Percentiles rank a stretch among this genome's conserved stretches.
Evolutionary conservation across 2,797 vertebrate genomes (phyloP).

Genomic region (Bradypodion pumilum): DNA sequence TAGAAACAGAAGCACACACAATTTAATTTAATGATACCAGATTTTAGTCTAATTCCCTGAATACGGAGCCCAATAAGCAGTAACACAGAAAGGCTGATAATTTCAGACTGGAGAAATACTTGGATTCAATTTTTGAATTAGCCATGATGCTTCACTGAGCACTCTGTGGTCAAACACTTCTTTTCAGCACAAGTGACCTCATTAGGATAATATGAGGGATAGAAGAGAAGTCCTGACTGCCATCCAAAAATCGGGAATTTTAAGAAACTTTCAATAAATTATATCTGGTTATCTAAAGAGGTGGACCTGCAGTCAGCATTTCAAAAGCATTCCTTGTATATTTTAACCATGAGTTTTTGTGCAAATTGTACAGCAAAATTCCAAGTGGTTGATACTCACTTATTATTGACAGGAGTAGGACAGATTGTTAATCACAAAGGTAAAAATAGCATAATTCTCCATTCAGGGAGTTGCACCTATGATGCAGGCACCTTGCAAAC

Average conservation of each 20-base stretch:
- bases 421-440: too few species aligned
- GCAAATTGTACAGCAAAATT: too few species aligned
- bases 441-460: too few species aligned
- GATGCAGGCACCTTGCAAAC: too few species aligned
- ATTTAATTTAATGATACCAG: accelerated
- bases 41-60: slow-evolving; percentile 22
- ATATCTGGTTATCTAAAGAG: background rate
- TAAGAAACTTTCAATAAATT: too few species aligned
- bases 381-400: too few species aligned
- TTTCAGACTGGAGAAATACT: background rate
- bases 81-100: background rate
- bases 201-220: background rate
- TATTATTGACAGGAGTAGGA: too few species aligned
- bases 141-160: background rate
- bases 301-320: too few species aligned
- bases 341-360: too few species aligned
- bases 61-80: too few species aligned
- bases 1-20: background rate
- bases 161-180: background rate
- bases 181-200: background rate
- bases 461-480: too few species aligned
- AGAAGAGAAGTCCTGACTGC: background rate
- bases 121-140: background rate
- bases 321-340: too few species aligned
- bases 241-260: background rate